Evolutionary conservation across 1,140 invertebrate species (phyloP).

Genomic region (Nasonia longicornis): DNA sequence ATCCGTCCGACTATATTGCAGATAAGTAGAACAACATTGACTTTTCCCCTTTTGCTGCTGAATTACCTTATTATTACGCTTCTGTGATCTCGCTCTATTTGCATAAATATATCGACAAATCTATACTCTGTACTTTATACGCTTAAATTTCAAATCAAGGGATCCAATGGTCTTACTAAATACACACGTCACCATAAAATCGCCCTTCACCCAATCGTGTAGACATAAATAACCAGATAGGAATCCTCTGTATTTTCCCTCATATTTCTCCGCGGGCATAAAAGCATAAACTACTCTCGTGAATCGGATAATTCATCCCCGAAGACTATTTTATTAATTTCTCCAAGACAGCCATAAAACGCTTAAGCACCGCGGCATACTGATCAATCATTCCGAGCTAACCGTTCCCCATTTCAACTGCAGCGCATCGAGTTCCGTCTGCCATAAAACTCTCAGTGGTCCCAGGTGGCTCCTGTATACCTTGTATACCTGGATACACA

Average conservation of each 20-base stretch:
- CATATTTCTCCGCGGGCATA: background rate
- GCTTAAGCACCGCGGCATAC: background rate
- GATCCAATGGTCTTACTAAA: too few species aligned
- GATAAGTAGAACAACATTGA: constrained; percentile 58
- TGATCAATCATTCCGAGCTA: constrained; percentile 14
- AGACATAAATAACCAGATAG: too few species aligned
- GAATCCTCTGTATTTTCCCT: background rate
- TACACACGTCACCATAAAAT: too few species aligned
- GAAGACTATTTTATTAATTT: background rate
- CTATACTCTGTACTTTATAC: too few species aligned
- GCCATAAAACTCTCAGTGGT: constrained; percentile 1
- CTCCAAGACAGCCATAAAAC: constrained; percentile 1
- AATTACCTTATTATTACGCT: too few species aligned
- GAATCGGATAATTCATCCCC: background rate
- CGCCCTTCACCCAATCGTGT: too few species aligned
- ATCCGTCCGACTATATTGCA: constrained; percentile 46
- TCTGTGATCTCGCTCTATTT: too few species aligned
- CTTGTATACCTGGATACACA: background rate
- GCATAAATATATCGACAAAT: too few species aligned
- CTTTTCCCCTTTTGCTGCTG: constrained; percentile 41
- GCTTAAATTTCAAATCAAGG: too few species aligned
- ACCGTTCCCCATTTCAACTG: background rate
- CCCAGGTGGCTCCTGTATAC: constrained; percentile 4
- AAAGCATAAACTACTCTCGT: background rate
- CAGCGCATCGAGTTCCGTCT: background rate